These are phyloP conservation scores for Papilio machaon DNA, from an alignment of 1,140 invertebrate genomes.

Conservation along the genomic window DNA sequence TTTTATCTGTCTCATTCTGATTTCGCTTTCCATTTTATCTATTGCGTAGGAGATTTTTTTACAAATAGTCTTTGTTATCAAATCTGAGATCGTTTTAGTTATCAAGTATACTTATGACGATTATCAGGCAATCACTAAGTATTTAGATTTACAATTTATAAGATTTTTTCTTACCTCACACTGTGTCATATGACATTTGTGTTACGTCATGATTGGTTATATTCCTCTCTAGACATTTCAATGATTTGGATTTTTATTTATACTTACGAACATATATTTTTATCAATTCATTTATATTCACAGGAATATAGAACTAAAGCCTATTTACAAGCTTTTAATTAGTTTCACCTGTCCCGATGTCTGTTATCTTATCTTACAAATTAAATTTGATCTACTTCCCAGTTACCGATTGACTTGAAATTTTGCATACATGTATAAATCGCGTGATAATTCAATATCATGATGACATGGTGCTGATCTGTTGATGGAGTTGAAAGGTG, in stretches of 20 bases:
- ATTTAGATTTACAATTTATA: conserved; percentile 4
- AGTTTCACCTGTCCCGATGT: no score
- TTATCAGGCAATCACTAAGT: conserved; percentile 9
- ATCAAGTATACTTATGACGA: not conserved
- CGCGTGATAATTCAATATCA: no score
- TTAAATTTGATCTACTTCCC: no score
- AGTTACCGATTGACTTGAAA: no score
- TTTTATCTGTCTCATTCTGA: not conserved
- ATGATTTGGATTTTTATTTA: not conserved
- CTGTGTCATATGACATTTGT: not conserved
- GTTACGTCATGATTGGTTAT: not conserved
- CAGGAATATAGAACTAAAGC: no score
- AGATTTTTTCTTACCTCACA: not conserved
- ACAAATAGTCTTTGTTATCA: not conserved
- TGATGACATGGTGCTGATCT: no score
- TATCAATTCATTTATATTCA: no score
- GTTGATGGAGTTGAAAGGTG: no score
- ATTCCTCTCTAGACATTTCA: not conserved
- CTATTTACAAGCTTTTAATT: no score
- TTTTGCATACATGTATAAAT: no score
- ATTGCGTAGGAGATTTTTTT: not conserved
- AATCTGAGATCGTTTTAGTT: not conserved
- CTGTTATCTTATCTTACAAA: no score
- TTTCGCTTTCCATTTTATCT: not conserved
- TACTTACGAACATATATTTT: no score